phyloP scores from a whole-genome alignment of 37 sponge, comb jelly and placozoan species.

The Cliona cf. orientalis region DNA sequence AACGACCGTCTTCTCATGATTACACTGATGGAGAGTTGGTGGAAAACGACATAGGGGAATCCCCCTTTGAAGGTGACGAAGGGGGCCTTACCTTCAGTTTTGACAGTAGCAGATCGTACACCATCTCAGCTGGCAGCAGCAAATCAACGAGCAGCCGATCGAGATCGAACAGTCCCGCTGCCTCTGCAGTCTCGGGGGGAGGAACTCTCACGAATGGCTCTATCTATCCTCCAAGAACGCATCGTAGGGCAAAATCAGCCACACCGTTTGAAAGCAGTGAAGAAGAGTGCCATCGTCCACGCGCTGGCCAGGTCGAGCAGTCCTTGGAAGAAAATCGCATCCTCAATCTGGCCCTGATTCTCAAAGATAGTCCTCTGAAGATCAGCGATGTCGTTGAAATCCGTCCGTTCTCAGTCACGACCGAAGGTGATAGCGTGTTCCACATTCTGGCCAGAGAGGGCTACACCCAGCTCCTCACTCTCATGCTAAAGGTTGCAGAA shows the following conservation, averaged over 20 bases:
- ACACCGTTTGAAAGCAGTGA: no score
- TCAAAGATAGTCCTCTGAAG: slow-evolving; percentile 25
- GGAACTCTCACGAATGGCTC: no score
- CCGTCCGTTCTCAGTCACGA: slow-evolving; percentile 11
- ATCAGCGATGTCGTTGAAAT: slow-evolving; percentile 21
- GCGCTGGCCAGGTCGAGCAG: no score
- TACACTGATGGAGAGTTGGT: background rate
- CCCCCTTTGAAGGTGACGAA: background rate
- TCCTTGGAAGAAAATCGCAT: no score
- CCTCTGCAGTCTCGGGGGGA: background rate
- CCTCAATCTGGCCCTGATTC: no score
- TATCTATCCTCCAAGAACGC: no score
- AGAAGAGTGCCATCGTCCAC: no score
- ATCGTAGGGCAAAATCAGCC: no score
- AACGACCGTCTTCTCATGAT: background rate
- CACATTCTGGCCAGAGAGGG: slow-evolving; percentile 56
- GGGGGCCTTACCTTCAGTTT: background rate
- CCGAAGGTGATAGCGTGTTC: slow-evolving; percentile 47
- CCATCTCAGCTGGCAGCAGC: background rate
- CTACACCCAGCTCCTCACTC: slow-evolving; percentile 30
- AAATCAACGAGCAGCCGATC: background rate
- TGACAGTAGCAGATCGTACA: slow-evolving; percentile 12
- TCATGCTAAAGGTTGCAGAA: slow-evolving; percentile 44
- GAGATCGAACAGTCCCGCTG: background rate
- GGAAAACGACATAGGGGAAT: background rate